phyloP scores from a whole-genome alignment of 2,888 invertebrate species.

The Amphipyra berbera region DNA sequence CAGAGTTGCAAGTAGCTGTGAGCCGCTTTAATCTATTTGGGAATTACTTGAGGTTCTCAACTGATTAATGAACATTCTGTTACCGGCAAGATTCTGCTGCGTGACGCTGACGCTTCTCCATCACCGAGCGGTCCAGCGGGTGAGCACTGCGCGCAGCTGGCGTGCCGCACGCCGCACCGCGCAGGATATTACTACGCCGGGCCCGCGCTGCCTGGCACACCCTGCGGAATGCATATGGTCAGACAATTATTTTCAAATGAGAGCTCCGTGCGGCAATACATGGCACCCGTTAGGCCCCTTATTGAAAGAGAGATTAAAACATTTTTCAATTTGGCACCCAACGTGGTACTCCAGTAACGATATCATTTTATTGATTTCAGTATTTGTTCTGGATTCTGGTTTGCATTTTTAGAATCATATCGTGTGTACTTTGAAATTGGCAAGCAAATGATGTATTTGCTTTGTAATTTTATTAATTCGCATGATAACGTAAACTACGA shows the following conservation, averaged over 20 bases:
- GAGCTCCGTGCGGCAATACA: too few relatives aligned
- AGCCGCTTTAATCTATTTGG: neutral
- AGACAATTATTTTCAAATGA: slow-evolving; percentile 45
- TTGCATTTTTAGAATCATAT: too few relatives aligned
- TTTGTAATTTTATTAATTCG: too few relatives aligned
- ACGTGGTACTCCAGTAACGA: neutral
- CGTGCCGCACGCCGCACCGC: slow-evolving; percentile 93
- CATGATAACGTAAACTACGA: too few relatives aligned
- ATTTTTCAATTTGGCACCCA: slow-evolving; percentile 3
- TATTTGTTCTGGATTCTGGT: too few relatives aligned
- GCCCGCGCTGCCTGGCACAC: slow-evolving; percentile 95
- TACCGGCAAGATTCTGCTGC: slow-evolving; percentile 84
- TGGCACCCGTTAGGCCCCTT: too few relatives aligned
- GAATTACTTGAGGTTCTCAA: neutral
- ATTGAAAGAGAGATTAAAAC: neutral
- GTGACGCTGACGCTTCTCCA: slow-evolving; percentile 92
- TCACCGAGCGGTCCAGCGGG: slow-evolving; percentile 76
- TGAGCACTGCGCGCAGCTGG: slow-evolving; percentile 91
- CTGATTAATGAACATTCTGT: slow-evolving; percentile 11
- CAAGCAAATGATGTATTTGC: too few relatives aligned
- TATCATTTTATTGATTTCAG: neutral
- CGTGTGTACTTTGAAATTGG: too few relatives aligned
- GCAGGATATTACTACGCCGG: slow-evolving; percentile 94
- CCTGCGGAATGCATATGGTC: slow-evolving; percentile 92
- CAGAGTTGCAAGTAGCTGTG: too few relatives aligned